Conservation (phyloP, 2,888 invertebrate genomes). For the Tanypteryx hageni region DNA sequence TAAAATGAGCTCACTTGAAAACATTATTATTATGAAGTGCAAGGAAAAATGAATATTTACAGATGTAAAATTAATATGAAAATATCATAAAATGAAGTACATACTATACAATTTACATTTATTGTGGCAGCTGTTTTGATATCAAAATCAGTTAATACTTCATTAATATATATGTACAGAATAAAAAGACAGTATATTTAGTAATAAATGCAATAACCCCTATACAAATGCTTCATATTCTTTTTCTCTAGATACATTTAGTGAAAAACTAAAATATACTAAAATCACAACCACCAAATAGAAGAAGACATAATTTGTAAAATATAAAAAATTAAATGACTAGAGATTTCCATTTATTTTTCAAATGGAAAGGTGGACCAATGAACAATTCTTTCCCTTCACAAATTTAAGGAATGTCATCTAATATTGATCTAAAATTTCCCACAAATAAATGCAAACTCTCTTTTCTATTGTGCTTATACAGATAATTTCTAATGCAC, state of each 20-base stretch:
- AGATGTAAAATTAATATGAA: no score
- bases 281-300: conserved; percentile 16
- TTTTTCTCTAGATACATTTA: not conserved
- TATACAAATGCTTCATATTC: not conserved
- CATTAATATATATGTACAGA: not conserved
- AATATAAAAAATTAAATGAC: not conserved
- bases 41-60: no score
- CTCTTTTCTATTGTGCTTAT: not conserved
- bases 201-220: not conserved
- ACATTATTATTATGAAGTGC: no score
- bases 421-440: not conserved
- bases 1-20: no score
- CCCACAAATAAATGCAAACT: not conserved
- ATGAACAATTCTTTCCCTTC: not conserved
- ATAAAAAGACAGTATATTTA: not conserved
- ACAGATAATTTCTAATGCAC: not conserved
- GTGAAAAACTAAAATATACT: not conserved
- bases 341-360: not conserved
- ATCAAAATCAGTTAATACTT: not conserved
- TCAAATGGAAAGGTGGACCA: not conserved
- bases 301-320: not conserved
- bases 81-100: no score
- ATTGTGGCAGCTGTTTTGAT: not conserved
- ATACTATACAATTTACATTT: no score
- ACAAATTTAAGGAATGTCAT: not conserved